Evolutionary conservation across 2,797 vertebrate genomes (phyloP).

Genomic region (Anguilla megastoma): DNA sequence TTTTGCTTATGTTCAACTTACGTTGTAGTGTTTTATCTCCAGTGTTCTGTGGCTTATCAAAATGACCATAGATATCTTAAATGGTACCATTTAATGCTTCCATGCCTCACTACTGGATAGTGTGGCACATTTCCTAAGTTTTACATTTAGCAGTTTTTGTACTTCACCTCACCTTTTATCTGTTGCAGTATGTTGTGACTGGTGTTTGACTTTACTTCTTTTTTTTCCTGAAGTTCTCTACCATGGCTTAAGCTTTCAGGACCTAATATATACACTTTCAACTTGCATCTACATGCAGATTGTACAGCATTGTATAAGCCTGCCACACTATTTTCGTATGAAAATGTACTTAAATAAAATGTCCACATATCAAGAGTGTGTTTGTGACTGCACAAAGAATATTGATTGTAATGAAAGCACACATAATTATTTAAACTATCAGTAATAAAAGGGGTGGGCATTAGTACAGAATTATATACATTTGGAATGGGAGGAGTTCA

Average conservation of each 20-base stretch:
- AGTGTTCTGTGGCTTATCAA: not conserved
- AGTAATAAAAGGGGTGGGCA: no score
- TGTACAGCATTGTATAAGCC: constrained; percentile 68
- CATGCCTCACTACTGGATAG: constrained; percentile 51
- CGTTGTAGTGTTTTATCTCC: not conserved
- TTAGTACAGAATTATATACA: not conserved
- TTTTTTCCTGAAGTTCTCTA: constrained; percentile 10
- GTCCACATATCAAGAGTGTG: constrained; percentile 49
- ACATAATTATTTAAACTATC: no score
- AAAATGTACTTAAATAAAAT: constrained; percentile 71
- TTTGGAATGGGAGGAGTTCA: not conserved
- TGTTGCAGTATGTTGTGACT: constrained; percentile 33
- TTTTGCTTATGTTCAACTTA: constrained; percentile 2
- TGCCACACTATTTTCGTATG: constrained; percentile 70
- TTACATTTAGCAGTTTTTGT: constrained; percentile 7
- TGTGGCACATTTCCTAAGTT: constrained; percentile 37
- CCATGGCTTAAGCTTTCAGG: constrained; percentile 39
- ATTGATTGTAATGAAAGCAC: no score
- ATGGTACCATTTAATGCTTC: constrained; percentile 35
- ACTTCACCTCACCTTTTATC: constrained; percentile 33
- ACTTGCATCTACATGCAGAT: constrained; percentile 48
- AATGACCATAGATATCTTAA: constrained; percentile 24
- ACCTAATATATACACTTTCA: constrained; percentile 44
- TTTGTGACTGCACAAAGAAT: not conserved
- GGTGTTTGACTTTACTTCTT: constrained; percentile 31